These are phyloP conservation scores for Protodeltote pygarga DNA, from an alignment of 2,888 invertebrate genomes.

Conservation along the genomic window DNA sequence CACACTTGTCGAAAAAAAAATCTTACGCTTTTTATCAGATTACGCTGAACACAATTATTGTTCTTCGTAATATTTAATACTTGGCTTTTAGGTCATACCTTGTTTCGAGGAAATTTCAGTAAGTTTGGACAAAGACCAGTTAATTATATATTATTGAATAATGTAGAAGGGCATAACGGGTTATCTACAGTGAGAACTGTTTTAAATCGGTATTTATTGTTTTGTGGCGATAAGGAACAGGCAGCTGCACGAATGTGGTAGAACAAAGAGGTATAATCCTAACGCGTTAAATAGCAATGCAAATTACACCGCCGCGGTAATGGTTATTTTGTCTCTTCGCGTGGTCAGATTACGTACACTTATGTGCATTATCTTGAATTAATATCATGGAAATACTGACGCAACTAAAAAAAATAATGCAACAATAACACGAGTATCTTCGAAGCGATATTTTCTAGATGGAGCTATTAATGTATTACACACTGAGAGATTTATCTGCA, in stretches of 20 bases:
- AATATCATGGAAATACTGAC: constrained; percentile 67
- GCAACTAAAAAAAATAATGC: constrained; percentile 54
- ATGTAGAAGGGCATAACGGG: constrained; percentile 58
- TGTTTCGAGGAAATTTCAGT: constrained; percentile 32
- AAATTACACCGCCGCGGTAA: constrained; percentile 62
- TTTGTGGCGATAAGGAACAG: constrained; percentile 73
- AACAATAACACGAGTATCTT: constrained; percentile 3
- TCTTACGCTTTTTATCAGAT: constrained; percentile 57
- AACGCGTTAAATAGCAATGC: constrained; percentile 69
- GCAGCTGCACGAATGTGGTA: constrained; percentile 76
- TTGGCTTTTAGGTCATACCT: constrained; percentile 17
- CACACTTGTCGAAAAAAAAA: constrained; percentile 70
- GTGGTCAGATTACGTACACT: constrained; percentile 63
- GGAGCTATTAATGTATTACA: neutral
- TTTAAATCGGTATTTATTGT: constrained; percentile 80
- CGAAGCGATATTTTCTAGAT: constrained; percentile 3
- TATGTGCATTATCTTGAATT: constrained; percentile 74
- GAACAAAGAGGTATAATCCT: constrained; percentile 80
- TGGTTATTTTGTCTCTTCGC: constrained; percentile 59
- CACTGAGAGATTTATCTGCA: too few species aligned
- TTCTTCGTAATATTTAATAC: constrained; percentile 14
- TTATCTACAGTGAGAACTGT: constrained; percentile 75
- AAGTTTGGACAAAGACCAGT: constrained; percentile 39
- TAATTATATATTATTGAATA: constrained; percentile 31
- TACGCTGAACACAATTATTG: constrained; percentile 41